phyloP scores from a whole-genome alignment of 2,113 vertebrate species.

The Nasalis larvatus region DNA sequence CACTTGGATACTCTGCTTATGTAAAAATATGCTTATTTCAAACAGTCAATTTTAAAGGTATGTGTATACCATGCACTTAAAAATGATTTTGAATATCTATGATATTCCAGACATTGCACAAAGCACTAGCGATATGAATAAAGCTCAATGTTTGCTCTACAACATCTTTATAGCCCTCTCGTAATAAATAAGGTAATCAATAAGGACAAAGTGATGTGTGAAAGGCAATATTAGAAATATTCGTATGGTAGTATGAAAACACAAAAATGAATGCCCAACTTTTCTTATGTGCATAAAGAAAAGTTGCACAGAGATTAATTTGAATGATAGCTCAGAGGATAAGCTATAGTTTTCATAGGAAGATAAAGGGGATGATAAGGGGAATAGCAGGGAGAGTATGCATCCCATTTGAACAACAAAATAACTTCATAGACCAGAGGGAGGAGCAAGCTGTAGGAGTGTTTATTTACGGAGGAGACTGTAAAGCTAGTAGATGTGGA shows the following conservation, averaged over 20 bases:
- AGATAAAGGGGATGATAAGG: not conserved
- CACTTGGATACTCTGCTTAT: not conserved
- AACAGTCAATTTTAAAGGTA: not conserved
- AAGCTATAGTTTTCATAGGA: not conserved
- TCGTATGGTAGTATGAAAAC: not conserved
- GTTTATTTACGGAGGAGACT: not conserved
- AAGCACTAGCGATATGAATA: not conserved
- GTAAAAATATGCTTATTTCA: not conserved
- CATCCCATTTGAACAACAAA: not conserved
- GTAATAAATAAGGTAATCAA: not conserved
- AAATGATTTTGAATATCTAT: not conserved
- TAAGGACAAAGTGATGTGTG: not conserved
- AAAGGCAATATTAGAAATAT: not conserved
- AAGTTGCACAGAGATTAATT: not conserved
- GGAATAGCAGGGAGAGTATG: not conserved
- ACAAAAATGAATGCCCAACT: not conserved
- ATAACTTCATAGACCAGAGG: not conserved
- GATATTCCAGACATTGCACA: not conserved
- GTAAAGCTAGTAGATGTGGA: not conserved
- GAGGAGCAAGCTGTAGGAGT: not conserved
- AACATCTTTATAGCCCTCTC: not conserved
- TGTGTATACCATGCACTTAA: not conserved
- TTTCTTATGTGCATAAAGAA: not conserved
- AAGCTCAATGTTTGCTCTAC: not conserved
- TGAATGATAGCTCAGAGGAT: not conserved